Percentiles rank a stretch among this genome's conserved stretches.
These are phyloP conservation scores for Neuroterus valhalla DNA, from an alignment of 1,140 invertebrate species.

Conservation along the genomic window DNA sequence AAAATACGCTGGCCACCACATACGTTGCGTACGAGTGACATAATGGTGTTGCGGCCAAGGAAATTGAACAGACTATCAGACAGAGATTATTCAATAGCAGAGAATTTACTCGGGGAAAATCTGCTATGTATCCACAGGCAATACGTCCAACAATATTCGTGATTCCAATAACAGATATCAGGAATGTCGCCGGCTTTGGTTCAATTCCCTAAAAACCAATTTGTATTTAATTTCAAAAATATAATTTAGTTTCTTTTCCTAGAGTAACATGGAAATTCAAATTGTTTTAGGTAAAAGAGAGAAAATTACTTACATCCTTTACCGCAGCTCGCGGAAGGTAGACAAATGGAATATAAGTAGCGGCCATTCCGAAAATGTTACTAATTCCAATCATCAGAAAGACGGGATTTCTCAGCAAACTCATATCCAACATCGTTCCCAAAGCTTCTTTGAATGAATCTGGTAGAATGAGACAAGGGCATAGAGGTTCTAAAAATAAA, in stretches of 20 bases:
- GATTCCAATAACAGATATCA: slow-evolving; percentile 96
- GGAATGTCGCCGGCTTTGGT: slow-evolving; percentile 85
- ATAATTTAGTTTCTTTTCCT: not conserved
- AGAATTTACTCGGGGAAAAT: slow-evolving; percentile 91
- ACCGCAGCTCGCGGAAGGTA: slow-evolving; percentile 91
- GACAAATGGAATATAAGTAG: slow-evolving; percentile 96
- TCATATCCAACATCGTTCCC: slow-evolving; percentile 95
- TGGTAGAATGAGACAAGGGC: slow-evolving; percentile 86
- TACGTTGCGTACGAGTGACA: slow-evolving; percentile 86
- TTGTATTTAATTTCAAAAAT: not conserved
- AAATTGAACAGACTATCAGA: slow-evolving; percentile 90
- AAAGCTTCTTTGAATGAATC: slow-evolving; percentile 88
- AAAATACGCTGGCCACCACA: slow-evolving; percentile 90
- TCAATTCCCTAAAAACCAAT: slow-evolving; percentile 82
- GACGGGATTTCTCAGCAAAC: slow-evolving; percentile 90
- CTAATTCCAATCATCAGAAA: slow-evolving; percentile 95
- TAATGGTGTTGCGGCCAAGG: slow-evolving; percentile 90
- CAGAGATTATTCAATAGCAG: slow-evolving; percentile 96
- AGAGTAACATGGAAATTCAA: not conserved
- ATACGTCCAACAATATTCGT: slow-evolving; percentile 95
- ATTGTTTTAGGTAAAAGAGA: not conserved
- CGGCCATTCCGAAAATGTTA: slow-evolving; percentile 95
- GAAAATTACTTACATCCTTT: slow-evolving; percentile 76
- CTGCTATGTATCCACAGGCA: slow-evolving; percentile 89
- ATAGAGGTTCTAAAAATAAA: slow-evolving; percentile 75